phyloP scores from a whole-genome alignment of 2,888 invertebrate genomes.

The Pollenia amentaria region DNA sequence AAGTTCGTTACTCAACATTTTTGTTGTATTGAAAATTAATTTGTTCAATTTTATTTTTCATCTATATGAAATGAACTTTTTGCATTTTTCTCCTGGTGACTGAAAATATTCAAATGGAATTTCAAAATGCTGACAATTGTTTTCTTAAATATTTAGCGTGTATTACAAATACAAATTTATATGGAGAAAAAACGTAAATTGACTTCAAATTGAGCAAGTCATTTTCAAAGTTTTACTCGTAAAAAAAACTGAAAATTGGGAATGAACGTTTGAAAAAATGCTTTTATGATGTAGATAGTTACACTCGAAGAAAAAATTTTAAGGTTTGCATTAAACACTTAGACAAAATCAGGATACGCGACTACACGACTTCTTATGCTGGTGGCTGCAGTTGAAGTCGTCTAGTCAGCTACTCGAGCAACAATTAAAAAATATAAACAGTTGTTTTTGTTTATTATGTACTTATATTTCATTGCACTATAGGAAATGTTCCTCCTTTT shows the following conservation, averaged over 20 bases:
- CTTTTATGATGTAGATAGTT: neutral
- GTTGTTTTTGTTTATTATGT: too few species aligned
- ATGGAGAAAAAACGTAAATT: neutral
- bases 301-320: conserved; percentile 6
- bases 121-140: conserved; percentile 63
- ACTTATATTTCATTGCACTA: too few species aligned
- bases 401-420: too few species aligned
- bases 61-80: neutral
- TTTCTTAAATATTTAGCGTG: conserved; percentile 13
- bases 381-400: too few species aligned
- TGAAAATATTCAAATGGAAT: conserved; percentile 29
- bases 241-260: conserved; percentile 3
- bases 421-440: too few species aligned
- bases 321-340: too few species aligned
- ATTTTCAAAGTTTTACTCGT: conserved; percentile 14
- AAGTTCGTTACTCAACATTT: neutral
- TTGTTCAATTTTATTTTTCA: conserved; percentile 34
- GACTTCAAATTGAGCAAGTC: conserved; percentile 16
- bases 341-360: too few species aligned
- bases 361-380: too few species aligned
- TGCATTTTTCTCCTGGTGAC: neutral
- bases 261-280: neutral
- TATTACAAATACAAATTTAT: neutral
- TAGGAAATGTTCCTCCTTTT: too few species aligned
- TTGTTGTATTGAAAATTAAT: conserved; percentile 40